Percentiles rank a stretch among this genome's conserved stretches.
Conservation (phyloP, 2,888 invertebrate genomes). For the Trilocha varians region DNA sequence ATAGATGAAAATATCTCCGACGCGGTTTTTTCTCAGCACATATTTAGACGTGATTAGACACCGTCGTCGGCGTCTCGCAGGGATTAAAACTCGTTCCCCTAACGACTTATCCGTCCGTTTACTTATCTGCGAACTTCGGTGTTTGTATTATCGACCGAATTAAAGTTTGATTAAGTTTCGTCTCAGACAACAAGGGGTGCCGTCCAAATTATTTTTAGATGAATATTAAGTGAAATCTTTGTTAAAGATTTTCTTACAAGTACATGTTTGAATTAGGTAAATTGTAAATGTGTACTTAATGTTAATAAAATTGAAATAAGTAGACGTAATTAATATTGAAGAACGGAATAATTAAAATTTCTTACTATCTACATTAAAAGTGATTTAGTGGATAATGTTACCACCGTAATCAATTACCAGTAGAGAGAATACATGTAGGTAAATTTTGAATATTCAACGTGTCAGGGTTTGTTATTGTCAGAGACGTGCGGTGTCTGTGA, state of each 20-base stretch:
- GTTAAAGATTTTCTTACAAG: neutral
- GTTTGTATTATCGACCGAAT: slow-evolving; percentile 62
- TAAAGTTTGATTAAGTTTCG: slow-evolving; percentile 60
- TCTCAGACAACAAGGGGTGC: slow-evolving; percentile 33
- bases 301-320: too few relatives aligned
- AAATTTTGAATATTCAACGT: neutral
- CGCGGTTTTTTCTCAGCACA: slow-evolving; percentile 56
- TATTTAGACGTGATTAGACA: slow-evolving; percentile 69
- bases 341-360: too few relatives aligned
- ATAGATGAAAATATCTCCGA: slow-evolving; percentile 70
- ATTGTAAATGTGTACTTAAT: neutral
- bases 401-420: too few relatives aligned
- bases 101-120: slow-evolving; percentile 53
- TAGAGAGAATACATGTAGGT: neutral
- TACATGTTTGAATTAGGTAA: too few relatives aligned
- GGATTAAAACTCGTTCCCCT: slow-evolving; percentile 56
- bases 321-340: too few relatives aligned
- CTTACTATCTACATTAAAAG: too few relatives aligned
- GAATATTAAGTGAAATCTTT: slow-evolving; percentile 2
- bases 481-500: slow-evolving; percentile 43
- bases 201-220: neutral
- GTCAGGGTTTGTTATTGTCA: slow-evolving; percentile 20
- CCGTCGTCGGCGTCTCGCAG: slow-evolving; percentile 42
- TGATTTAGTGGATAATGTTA: too few relatives aligned
- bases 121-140: slow-evolving; percentile 59